Evolutionary conservation across 2,888 invertebrate genomes (phyloP), one percentile per base, ranked within the genome.

Genomic region (Alsophila aescularia): DNA sequence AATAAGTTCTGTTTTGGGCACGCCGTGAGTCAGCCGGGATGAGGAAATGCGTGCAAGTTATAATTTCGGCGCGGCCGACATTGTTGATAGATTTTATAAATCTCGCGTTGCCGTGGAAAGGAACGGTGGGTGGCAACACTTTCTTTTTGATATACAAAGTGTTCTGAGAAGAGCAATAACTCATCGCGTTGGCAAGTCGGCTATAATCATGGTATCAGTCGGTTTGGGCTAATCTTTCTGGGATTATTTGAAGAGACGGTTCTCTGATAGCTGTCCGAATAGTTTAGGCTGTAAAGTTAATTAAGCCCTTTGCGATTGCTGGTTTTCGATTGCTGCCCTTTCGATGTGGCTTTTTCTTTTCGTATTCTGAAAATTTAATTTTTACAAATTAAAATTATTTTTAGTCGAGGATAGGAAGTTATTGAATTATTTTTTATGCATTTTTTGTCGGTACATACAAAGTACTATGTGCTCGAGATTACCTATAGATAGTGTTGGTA

Each of bases 41-140:
- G 88, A 90, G 90, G 90, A 90, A 90, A 90, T 88, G 88, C 87
- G 86, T 85, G 87, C 87, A 83, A 79, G 87, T 85, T 89, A 88
- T 89, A 87, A 87, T 88, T 88, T 87, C 78, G 77, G 85, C 81
- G 74, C 81, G 75, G 77, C 87, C 83, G 83, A 88, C 88, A 85
- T 85, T 86, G 87, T 89, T 85, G 81, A 80, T 67, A 60, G 67
- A 60, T 66, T 66, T 83, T 83, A 85, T 86, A 87, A 85, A 88
- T 86, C 81, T 78, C 72, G 70, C 63, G 66, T 74, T 72, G 72
- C 70, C 68, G 58, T 70, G 69, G 68, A 69, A 70, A 73, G 72
- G 67, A 67, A 62, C 59, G 68, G 69, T 60, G 60, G 62, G 58
- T 65, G 70, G 67, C 59, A 70, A 73, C 58, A 67, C 62, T 69